A percentile compares a stretch with the other conserved stretches of the same genome.
Evolutionary conservation across 2,797 vertebrate genomes (phyloP).

Genomic region (Gastrophryne carolinensis): DNA sequence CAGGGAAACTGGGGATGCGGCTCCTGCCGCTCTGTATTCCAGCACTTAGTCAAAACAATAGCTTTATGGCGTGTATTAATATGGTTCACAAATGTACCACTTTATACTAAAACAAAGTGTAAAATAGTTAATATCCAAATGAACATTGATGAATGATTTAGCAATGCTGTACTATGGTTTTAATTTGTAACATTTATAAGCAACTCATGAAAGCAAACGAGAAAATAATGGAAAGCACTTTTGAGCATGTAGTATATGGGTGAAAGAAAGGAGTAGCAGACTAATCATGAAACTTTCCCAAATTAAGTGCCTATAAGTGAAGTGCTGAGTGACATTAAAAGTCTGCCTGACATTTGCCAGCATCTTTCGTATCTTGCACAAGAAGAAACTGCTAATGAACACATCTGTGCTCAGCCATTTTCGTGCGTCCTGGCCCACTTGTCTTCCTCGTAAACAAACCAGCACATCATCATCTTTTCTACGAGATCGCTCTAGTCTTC

Average conservation of each 20-base stretch:
- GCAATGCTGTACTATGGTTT: too few relatives aligned
- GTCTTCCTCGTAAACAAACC: not conserved
- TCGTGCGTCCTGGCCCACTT: not conserved
- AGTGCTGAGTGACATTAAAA: not conserved
- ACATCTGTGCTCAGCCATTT: constrained; percentile 4
- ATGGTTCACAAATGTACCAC: too few relatives aligned
- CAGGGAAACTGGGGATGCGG: too few relatives aligned
- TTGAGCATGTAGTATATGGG: not conserved
- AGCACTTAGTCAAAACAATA: too few relatives aligned
- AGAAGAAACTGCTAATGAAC: not conserved
- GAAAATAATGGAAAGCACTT: too few relatives aligned
- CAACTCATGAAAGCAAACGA: too few relatives aligned
- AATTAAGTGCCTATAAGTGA: not conserved
- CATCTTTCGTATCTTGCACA: not conserved
- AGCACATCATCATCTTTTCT: not conserved
- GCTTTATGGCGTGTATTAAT: too few relatives aligned
- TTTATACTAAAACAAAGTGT: too few relatives aligned
- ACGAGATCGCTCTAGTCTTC: not conserved
- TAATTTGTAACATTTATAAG: too few relatives aligned
- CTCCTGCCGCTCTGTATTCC: too few relatives aligned
- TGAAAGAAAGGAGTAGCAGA: not conserved
- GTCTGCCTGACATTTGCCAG: not conserved
- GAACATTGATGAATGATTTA: too few relatives aligned
- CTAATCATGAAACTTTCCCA: not conserved
- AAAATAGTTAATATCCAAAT: too few relatives aligned